Evolutionary conservation across 2,797 vertebrate genomes (phyloP).

Genomic region (Crax fasciolata): DNA sequence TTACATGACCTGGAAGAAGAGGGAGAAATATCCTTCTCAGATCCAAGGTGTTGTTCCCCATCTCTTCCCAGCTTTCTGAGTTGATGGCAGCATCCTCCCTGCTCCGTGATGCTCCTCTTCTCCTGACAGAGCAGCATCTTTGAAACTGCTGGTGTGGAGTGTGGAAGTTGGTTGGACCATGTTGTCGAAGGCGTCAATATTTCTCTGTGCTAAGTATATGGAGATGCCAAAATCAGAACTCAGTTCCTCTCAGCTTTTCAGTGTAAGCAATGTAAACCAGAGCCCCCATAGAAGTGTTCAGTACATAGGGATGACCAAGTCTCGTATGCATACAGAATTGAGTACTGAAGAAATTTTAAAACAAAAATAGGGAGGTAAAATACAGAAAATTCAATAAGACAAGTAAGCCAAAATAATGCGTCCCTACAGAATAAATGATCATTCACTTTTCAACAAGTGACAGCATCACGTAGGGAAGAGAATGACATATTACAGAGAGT

Average conservation of each 20-base stretch:
- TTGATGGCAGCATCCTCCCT: not conserved
- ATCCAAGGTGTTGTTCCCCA: not conserved
- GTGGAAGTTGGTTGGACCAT: not conserved
- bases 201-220: not conserved
- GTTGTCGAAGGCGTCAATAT: not conserved
- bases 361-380: not conserved
- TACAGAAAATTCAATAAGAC: not conserved
- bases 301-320: not conserved
- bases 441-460: not conserved
- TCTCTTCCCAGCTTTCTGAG: fast-evolving
- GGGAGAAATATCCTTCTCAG: not conserved
- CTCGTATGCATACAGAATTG: not conserved
- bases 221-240: not conserved
- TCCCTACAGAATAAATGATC: not conserved
- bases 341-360: not conserved
- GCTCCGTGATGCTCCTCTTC: not conserved
- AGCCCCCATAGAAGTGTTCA: not conserved
- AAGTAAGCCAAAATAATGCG: not conserved
- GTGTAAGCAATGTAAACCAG: not conserved
- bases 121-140: not conserved
- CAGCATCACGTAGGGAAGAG: not conserved
- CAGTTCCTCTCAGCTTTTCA: not conserved
- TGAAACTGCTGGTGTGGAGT: not conserved
- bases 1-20: not conserved
- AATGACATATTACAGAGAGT: not conserved